Base-by-base conservation (phyloP, 2,797 vertebrate species). In the Epinephelus coioides region DNA sequence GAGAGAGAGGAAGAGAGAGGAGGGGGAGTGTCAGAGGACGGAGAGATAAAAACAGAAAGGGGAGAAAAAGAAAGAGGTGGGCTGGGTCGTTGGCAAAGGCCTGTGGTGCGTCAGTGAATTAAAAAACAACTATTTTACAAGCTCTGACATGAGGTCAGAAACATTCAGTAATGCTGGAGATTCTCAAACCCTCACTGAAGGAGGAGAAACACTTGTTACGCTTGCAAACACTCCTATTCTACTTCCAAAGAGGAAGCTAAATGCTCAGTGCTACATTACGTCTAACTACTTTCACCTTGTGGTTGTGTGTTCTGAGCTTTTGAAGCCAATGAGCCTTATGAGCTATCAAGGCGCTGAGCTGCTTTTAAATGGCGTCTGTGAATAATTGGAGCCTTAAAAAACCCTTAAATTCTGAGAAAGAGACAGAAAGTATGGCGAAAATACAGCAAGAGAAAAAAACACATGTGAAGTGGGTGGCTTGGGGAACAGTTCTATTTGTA, bases 401-500 rank as follows among this genome's bases (percentile, higher is more conserved):
- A 47, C 3, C 46, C 17, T 55, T 25, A 64, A 38, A 43, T 43
- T 12, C 53, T 53, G 56, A 34, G 47, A 60, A 17, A 62, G 51
- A 66, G 2, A 19, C 10, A 7, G 0, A 66, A 73, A 61, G 46
- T 44, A 50, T 47, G 44, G 13, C 5, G 27, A 50, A 44, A 86
- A 80, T 55, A 70, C 40, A 69, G 59, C 11, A 63, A 23, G 25
- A 40, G 0, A 15, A 25, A 51, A 72, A 30, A 56, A 54, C 44
- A 79, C 21, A 30, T 66, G 65, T 76, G 69, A 77, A 82, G 83
- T 88, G 86, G 85, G 89, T 84, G 84, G 86, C 65, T 89, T 62
- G 72, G 89, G 77, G 92, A 92, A 93, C 79, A 76, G 50, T 92
- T 93, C 87, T 89, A 89, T 93, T 93, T 85, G 90, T 64, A 81